A percentile compares a stretch with the other conserved stretches of the same genome.
These are phyloP conservation scores for Betta splendens DNA, from an alignment of 2,797 vertebrate species.

Conservation along the genomic window DNA sequence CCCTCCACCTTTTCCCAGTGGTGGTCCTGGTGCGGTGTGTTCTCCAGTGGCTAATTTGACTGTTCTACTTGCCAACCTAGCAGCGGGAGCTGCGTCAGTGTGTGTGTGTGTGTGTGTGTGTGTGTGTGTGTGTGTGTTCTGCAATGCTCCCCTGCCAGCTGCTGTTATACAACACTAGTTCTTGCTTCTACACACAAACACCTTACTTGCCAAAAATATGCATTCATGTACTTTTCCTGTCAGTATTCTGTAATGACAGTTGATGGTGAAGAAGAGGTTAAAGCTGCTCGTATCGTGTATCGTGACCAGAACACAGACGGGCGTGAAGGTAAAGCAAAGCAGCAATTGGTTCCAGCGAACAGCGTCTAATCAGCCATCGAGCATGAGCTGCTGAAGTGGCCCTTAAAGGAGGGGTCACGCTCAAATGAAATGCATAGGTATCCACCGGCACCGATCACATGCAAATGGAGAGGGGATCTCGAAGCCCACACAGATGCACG, in stretches of 20 bases:
- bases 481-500: conserved; percentile 38
- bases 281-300: conserved; percentile 23
- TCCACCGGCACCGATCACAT: conserved; percentile 52
- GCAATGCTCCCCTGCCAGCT: conserved; percentile 69
- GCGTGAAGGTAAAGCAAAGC: conserved; percentile 65
- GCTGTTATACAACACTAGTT: conserved; percentile 76
- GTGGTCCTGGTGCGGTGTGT: conserved; percentile 71
- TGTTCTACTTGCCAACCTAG: conserved; percentile 75
- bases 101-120: conserved; percentile 34
- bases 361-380: conserved; percentile 69
- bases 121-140: conserved; percentile 36
- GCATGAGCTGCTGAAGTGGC: conserved; percentile 62
- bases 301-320: conserved; percentile 57
- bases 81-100: conserved; percentile 52
- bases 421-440: conserved; percentile 48
- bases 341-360: conserved; percentile 71
- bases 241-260: conserved; percentile 23
- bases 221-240: conserved; percentile 44
- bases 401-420: conserved; percentile 43
- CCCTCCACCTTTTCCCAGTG: conserved; percentile 64
- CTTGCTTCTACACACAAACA: conserved; percentile 69
- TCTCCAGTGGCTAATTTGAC: conserved; percentile 84
- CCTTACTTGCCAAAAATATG: conserved; percentile 55
- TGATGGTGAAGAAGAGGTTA: conserved; percentile 26
- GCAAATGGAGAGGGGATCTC: conserved; percentile 52